Evolutionary conservation across 2,888 invertebrate genomes (phyloP).

Genomic region (Ophioninae sp.): DNA sequence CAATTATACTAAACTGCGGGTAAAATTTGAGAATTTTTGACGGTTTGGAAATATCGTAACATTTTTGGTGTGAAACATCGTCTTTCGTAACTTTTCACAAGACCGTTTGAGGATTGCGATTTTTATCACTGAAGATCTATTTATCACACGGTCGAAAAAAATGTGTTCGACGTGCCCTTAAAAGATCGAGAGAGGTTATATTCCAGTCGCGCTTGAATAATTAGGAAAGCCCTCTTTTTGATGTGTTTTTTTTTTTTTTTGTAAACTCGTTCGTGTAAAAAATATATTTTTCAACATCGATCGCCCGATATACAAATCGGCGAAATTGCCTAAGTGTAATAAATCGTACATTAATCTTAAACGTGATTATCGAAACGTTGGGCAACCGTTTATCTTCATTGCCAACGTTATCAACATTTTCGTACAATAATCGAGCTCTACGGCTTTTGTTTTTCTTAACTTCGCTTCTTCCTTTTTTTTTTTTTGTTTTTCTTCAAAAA

Average conservation of each 20-base stretch:
- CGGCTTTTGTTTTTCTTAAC: neutral
- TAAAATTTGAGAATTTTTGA: too few relatives aligned
- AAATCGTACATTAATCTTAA: constrained; percentile 70
- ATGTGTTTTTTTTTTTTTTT: constrained; percentile 35
- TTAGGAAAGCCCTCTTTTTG: constrained; percentile 50
- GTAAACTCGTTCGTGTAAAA: constrained; percentile 79
- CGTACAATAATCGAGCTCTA: constrained; percentile 25
- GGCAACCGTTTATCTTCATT: too few relatives aligned
- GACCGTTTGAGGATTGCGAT: too few relatives aligned
- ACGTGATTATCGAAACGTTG: constrained; percentile 66
- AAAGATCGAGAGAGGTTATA: neutral
- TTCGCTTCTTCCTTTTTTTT: neutral
- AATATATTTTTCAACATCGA: constrained; percentile 79
- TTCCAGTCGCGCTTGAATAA: constrained; percentile 40
- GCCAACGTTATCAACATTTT: constrained; percentile 27
- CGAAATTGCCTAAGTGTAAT: constrained; percentile 64
- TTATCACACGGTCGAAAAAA: too few relatives aligned
- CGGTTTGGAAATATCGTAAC: too few relatives aligned
- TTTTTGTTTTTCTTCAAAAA: constrained; percentile 12
- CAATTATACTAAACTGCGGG: too few relatives aligned
- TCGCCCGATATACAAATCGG: constrained; percentile 71
- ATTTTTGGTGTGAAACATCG: too few relatives aligned
- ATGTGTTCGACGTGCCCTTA: too few relatives aligned
- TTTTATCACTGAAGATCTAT: too few relatives aligned
- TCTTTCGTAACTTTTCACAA: too few relatives aligned